Conservation (phyloP, 2,888 invertebrate species). For the Lycocerus yunnanus region DNA sequence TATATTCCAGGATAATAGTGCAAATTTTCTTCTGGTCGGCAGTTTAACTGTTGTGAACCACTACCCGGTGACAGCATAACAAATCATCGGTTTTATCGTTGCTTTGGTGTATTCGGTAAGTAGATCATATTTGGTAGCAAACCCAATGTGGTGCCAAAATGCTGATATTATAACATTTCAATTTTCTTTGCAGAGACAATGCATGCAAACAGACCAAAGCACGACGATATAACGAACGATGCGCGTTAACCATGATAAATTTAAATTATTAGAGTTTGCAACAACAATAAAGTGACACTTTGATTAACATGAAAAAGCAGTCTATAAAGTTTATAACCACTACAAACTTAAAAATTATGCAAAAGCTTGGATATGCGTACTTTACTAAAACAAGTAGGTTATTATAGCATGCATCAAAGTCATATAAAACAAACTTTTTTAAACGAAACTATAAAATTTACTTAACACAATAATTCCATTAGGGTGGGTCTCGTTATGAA, state of each 20-base stretch:
- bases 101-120: not conserved
- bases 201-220: not conserved
- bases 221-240: not conserved
- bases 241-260: not conserved
- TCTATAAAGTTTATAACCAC: not conserved
- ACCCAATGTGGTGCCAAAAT: not conserved
- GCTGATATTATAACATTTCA: not conserved
- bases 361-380: not conserved
- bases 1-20: too few species aligned
- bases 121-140: not conserved
- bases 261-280: not conserved
- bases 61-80: not conserved
- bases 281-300: not conserved
- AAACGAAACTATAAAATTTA: not conserved
- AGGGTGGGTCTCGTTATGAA: not conserved
- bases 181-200: not conserved
- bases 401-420: not conserved
- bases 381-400: not conserved
- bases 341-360: not conserved
- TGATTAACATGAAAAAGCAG: not conserved
- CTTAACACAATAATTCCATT: not conserved
- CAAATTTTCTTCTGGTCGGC: too few species aligned
- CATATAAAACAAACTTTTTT: not conserved
- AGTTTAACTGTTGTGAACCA: too few species aligned
- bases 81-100: not conserved